Conservation (phyloP, 2,888 invertebrate genomes). For the Sinotaia quadrata region DNA sequence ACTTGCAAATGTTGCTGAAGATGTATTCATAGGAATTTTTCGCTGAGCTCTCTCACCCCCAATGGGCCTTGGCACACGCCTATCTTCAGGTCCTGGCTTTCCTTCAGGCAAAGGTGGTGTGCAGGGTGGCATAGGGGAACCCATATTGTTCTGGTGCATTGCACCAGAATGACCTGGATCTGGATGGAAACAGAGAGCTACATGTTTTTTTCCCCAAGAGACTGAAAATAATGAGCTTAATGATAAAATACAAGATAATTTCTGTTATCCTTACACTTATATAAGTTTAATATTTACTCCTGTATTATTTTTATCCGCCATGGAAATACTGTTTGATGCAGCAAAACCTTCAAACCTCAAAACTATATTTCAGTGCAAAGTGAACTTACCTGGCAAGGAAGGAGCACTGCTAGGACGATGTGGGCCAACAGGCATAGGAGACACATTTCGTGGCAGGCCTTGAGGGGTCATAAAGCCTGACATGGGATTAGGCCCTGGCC, state of each 20-base stretch:
- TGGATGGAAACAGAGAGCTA: slow-evolving; percentile 25
- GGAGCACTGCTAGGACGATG: slow-evolving; percentile 66
- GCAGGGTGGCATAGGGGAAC: slow-evolving; percentile 51
- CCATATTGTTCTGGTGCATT: slow-evolving; percentile 39
- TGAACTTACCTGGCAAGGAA: slow-evolving; percentile 64
- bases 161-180: slow-evolving; percentile 54
- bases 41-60: slow-evolving; percentile 71
- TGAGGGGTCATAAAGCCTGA: slow-evolving; percentile 35
- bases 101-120: slow-evolving; percentile 45
- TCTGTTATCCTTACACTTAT: too few species aligned
- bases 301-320: too few species aligned
- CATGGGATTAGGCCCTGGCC: slow-evolving; percentile 43
- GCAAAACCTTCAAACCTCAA: too few species aligned
- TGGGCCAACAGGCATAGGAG: slow-evolving; percentile 23
- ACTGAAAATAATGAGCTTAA: too few species aligned
- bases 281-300: too few species aligned
- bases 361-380: too few species aligned
- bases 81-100: slow-evolving; percentile 54
- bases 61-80: slow-evolving; percentile 69
- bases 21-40: slow-evolving; percentile 44
- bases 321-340: too few species aligned
- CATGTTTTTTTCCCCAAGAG: background rate
- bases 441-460: slow-evolving; percentile 26
- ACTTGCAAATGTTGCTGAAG: slow-evolving; percentile 23
- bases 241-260: too few species aligned